Conservation (phyloP, 2,113 vertebrate species). For the Vanacampus margaritifer region DNA sequence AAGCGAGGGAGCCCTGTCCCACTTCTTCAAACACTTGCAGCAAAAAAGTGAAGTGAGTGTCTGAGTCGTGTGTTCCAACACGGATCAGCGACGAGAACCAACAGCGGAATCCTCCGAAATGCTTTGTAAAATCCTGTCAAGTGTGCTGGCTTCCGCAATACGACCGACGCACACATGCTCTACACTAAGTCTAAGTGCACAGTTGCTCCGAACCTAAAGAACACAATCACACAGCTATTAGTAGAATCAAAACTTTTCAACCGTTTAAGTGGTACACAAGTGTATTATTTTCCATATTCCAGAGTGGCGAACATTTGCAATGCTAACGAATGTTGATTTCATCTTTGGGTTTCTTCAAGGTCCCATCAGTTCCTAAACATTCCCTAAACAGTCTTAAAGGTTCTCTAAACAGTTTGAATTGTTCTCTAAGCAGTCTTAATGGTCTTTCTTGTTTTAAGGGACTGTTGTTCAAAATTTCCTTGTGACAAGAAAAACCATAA, state of each 20-base stretch:
- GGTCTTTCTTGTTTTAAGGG: no score
- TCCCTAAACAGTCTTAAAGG: no score
- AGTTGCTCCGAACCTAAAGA: slow-evolving; percentile 1
- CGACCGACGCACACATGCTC: not conserved
- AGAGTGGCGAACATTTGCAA: no score
- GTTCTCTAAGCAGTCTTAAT: no score
- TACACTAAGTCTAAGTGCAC: not conserved
- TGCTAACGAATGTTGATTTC: no score
- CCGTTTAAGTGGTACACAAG: slow-evolving; percentile 20
- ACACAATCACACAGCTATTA: slow-evolving; percentile 11
- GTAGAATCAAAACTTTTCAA: slow-evolving; percentile 5
- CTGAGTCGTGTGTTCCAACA: slow-evolving; percentile 26
- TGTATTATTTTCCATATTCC: not conserved
- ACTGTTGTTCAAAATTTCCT: no score
- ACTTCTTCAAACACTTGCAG: slow-evolving; percentile 12
- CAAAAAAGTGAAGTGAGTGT: slow-evolving; percentile 17
- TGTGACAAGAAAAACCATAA: no score
- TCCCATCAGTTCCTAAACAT: no score
- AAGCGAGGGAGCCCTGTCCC: slow-evolving; percentile 26
- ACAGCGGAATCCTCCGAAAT: slow-evolving; percentile 29
- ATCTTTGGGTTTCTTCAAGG: no score
- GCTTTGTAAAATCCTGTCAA: slow-evolving; percentile 8
- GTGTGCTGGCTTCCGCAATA: not conserved
- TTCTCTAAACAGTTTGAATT: no score
- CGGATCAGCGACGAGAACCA: slow-evolving; percentile 23